Evolutionary conservation across 2,797 vertebrate species (phyloP), one percentile per base, ranked within the genome.

Genomic region (Myotis findleyi): DNA sequence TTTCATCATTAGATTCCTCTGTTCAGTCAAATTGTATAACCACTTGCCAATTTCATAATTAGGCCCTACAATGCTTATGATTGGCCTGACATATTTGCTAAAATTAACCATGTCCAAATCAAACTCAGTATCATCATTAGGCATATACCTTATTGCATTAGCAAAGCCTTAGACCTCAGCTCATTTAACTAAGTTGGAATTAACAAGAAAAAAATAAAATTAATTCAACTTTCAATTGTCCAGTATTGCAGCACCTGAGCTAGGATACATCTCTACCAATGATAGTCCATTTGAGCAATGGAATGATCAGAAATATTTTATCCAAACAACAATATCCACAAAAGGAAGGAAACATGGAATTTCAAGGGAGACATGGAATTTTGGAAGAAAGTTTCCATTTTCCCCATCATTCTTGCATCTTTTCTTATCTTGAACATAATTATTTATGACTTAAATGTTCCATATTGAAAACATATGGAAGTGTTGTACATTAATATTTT

Each of bases 301-400:
- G 18, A 89, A 95, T 8, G 53, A 76, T 71, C 72, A 95, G 76
- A 92, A 96, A 83, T 27, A 76, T 41, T 80, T 84, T 93, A 68
- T 83, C 59, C 94, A 97, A 38, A 38, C 53, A 95, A 96, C 44
- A 97, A 93, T 47, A 27, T 94, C 93, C 49, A 66, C 89, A 95
- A 94, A 47, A 38, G 91, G 72, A 95, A 97, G 51, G 69, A 97
- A 96, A 95, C 73, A 83, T 68, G 79, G 97, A 91, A 96, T 97
- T 98, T 90, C 55, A 92, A 80, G 64, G 93, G 30, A 92, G 12
- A 81, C 3, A 14, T 94, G 75, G 57, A 80, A 44, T 72, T 87
- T 51, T 21, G 51, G 14, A 9, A 55, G 16, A 86, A 85, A 81
- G 10, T 0, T 36, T 21, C 76, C 83, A n/a, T 18, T 95, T 95